These are phyloP conservation scores for Cyclophora punctaria DNA, from an alignment of 2,888 invertebrate genomes.

Conservation along the genomic window DNA sequence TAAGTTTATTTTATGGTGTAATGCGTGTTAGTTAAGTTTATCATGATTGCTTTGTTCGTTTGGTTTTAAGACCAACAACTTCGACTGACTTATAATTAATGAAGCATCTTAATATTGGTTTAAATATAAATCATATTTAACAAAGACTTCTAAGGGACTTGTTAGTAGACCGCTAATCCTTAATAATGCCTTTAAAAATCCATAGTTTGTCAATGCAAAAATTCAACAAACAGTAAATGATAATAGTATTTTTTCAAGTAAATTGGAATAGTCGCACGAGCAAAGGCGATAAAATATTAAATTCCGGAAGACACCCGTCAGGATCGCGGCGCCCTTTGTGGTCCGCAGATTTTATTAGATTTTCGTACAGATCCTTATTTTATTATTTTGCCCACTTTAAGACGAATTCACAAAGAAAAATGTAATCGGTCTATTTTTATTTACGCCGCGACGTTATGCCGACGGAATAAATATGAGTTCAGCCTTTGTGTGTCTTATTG, in stretches of 20 bases:
- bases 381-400: slow-evolving; percentile 36
- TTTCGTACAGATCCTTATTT: slow-evolving; percentile 37
- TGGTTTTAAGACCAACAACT: too few relatives aligned
- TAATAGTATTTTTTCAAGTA: slow-evolving; percentile 10
- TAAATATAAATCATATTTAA: too few relatives aligned
- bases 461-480: slow-evolving; percentile 31
- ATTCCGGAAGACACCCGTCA: slow-evolving; percentile 42
- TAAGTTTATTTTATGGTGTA: too few relatives aligned
- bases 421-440: slow-evolving; percentile 42
- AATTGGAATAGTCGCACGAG: slow-evolving; percentile 25
- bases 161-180: too few relatives aligned
- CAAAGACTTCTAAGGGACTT: too few relatives aligned
- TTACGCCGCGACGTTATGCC: slow-evolving; percentile 28
- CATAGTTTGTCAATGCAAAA: too few relatives aligned
- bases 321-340: slow-evolving; percentile 35
- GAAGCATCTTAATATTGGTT: too few relatives aligned
- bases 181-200: too few relatives aligned
- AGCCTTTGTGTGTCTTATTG: slow-evolving; percentile 17
- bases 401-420: slow-evolving; percentile 39
- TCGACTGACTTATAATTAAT: too few relatives aligned
- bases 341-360: slow-evolving; percentile 39
- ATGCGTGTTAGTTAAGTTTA: too few relatives aligned
- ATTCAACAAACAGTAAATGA: slow-evolving; percentile 9
- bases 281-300: slow-evolving; percentile 40
- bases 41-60: too few relatives aligned